phyloP scores from a whole-genome alignment of 2,797 vertebrate genomes.

The Anguilla pacifica region DNA sequence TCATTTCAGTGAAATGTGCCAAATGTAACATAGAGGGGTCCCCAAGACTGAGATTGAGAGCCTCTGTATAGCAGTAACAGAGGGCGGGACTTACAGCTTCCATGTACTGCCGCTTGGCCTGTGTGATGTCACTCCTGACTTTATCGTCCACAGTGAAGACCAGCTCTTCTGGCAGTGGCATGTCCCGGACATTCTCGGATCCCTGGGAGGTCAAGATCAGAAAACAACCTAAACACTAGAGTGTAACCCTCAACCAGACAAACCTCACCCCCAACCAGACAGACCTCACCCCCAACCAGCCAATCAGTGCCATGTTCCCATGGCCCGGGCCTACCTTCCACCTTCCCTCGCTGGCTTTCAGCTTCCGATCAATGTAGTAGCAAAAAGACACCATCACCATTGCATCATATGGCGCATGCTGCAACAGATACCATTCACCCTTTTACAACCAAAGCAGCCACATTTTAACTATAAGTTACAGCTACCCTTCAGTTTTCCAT shows the following conservation, averaged over 20 bases:
- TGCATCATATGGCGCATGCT: conserved; percentile 92
- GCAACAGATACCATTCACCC: conserved; percentile 46
- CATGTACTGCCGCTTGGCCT: conserved; percentile 78
- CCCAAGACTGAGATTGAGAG: neutral
- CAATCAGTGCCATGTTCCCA: conserved; percentile 26
- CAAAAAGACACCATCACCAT: conserved; percentile 85
- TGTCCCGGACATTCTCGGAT: conserved; percentile 72
- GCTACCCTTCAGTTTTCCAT: neutral
- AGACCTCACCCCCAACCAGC: neutral
- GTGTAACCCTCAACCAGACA: neutral
- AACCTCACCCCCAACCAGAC: neutral
- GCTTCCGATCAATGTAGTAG: conserved; percentile 77
- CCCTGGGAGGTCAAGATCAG: conserved; percentile 61
- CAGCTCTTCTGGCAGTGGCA: conserved; percentile 83
- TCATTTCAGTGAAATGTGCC: neutral
- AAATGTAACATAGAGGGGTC: neutral
- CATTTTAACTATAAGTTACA: neutral
- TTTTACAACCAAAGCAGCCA: neutral
- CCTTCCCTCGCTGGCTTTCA: conserved; percentile 79
- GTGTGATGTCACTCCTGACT: conserved; percentile 68
- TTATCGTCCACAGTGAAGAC: conserved; percentile 85
- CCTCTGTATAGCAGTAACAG: neutral
- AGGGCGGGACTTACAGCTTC: conserved; percentile 68
- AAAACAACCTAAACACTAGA: neutral
- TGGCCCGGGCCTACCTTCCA: conserved; percentile 84